A percentile compares a stretch with the other conserved stretches of the same genome.
Evolutionary conservation across 2,888 invertebrate genomes (phyloP).

Genomic region (Drosophila kokeensis): DNA sequence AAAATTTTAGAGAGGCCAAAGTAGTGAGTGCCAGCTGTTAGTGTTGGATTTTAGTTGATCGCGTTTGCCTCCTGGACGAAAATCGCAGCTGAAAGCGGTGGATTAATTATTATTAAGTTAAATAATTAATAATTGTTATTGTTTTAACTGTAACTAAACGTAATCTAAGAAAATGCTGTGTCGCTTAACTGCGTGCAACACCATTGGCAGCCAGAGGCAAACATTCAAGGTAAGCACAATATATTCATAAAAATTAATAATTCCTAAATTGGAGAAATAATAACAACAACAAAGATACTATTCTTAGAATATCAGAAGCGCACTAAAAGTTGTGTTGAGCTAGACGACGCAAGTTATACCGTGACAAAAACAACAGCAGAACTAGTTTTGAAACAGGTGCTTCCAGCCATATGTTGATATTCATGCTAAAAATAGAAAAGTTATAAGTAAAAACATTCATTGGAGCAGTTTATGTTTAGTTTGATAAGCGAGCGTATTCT

Average conservation of each 20-base stretch:
- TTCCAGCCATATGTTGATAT: conserved; percentile 40
- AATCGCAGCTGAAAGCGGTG: not conserved
- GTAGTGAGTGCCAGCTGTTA: conserved; percentile 8
- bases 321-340: not conserved
- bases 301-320: not conserved
- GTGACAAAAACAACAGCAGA: not conserved
- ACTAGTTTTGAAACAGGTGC: conserved; percentile 18
- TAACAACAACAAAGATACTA: conserved; percentile 6
- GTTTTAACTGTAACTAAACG: conserved; percentile 7
- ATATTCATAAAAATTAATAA: conserved; percentile 1
- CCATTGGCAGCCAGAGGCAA: conserved; percentile 43
- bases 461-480: conserved; percentile 1
- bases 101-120: not conserved
- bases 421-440: not conserved
- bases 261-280: not conserved
- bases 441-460: not conserved
- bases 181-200: conserved; percentile 52
- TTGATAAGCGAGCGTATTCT: conserved; percentile 21
- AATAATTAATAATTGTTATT: not conserved
- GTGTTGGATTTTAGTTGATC: conserved; percentile 27
- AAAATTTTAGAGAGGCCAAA: not conserved
- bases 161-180: conserved; percentile 50
- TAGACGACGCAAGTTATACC: not conserved
- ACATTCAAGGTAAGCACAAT: conserved; percentile 68
- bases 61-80: not conserved